Conservation (phyloP, 2,888 invertebrate genomes). For the Phaedon cochleariae region DNA sequence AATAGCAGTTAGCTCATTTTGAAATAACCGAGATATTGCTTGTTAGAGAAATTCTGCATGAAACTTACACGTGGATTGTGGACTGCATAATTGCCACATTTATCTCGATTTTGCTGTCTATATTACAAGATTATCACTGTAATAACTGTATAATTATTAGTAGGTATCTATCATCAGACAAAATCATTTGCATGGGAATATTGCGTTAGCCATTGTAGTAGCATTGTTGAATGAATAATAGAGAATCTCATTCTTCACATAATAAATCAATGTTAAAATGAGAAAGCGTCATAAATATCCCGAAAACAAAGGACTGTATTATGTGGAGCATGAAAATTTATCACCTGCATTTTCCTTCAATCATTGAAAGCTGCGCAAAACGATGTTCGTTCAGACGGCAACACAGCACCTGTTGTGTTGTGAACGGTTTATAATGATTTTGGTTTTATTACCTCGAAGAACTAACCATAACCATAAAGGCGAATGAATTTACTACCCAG, state of each 20-base stretch:
- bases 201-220: background rate
- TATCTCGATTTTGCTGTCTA: no score
- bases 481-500: background rate
- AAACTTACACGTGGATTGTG: no score
- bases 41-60: no score
- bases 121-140: background rate
- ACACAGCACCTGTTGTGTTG: constrained; percentile 12
- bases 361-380: constrained; percentile 4
- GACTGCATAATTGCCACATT: no score
- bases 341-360: constrained; percentile 11
- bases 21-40: no score
- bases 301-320: constrained; percentile 3
- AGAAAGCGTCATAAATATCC: constrained; percentile 4
- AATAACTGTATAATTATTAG: background rate
- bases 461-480: background rate
- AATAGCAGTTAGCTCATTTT: no score
- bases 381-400: background rate
- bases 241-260: background rate
- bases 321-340: constrained; percentile 16
- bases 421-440: background rate
- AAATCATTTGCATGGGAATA: background rate
- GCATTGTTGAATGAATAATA: background rate
- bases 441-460: background rate
- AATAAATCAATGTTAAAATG: background rate
- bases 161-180: background rate